Conservation (phyloP, 2,797 vertebrate genomes). For the Thamnophis elegans region DNA sequence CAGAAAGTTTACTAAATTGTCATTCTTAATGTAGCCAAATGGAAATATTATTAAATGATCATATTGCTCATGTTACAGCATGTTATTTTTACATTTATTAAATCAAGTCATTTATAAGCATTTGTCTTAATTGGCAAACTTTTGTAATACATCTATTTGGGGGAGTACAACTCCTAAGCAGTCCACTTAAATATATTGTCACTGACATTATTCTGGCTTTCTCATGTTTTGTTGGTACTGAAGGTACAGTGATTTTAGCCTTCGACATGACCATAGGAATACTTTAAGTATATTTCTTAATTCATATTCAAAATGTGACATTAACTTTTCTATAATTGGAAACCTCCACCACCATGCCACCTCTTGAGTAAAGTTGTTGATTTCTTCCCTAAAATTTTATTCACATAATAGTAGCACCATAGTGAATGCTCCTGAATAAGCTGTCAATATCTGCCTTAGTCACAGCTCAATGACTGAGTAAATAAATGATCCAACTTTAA, state of each 20-base stretch:
- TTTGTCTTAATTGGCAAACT: not conserved
- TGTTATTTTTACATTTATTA: not conserved
- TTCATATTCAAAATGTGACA: not conserved
- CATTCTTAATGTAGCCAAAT: not conserved
- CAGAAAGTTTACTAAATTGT: not conserved
- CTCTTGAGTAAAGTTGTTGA: not conserved
- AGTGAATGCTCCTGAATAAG: not conserved
- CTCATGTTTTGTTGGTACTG: not conserved
- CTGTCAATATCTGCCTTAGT: not conserved
- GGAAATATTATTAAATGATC: not conserved
- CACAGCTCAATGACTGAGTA: not conserved
- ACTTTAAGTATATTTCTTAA: not conserved
- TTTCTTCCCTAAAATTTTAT: not conserved
- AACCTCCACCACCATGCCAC: too few species aligned
- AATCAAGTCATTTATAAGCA: not conserved
- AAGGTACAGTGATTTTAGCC: not conserved
- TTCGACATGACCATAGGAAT: not conserved
- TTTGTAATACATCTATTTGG: not conserved
- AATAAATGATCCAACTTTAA: not conserved
- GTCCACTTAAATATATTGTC: not conserved
- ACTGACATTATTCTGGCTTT: not conserved
- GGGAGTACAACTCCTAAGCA: not conserved
- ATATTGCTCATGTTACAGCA: not conserved
- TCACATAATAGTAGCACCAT: not conserved
- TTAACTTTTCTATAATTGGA: not conserved